Evolutionary conservation across 2,113 vertebrate genomes (phyloP).

Genomic region (Pangasianodon gigas): DNA sequence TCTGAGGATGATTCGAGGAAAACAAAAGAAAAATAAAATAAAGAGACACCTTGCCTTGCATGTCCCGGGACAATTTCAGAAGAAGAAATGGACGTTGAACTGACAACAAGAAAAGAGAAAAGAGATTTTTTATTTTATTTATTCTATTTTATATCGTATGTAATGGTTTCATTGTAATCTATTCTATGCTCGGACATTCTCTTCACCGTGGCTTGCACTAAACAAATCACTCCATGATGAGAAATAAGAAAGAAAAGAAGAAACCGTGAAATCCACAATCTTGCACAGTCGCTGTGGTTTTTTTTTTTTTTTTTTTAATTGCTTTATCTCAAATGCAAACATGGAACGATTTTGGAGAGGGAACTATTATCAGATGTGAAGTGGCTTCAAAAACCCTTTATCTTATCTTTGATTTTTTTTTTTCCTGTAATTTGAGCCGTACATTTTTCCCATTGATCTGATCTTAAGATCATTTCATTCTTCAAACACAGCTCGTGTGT

Average conservation of each 20-base stretch:
- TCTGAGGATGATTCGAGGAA: conserved; percentile 58
- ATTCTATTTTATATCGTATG: conserved; percentile 97
- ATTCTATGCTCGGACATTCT: conserved; percentile 61
- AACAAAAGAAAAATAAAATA: conserved; percentile 60
- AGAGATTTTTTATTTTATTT: conserved; percentile 96
- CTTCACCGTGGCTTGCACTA: conserved; percentile 65
- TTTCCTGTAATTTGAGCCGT: not conserved
- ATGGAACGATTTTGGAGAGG: no score
- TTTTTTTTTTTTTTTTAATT: not conserved
- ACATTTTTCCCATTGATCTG: not conserved
- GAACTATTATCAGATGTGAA: not conserved
- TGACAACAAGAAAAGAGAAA: conserved; percentile 82
- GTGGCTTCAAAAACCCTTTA: not conserved
- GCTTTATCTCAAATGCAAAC: no score
- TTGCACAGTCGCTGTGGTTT: conserved; percentile 15
- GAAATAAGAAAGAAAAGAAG: conserved; percentile 57
- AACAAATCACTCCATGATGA: conserved; percentile 69
- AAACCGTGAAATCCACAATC: conserved; percentile 22
- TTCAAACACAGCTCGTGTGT: not conserved
- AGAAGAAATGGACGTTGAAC: conserved; percentile 66
- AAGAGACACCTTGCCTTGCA: conserved; percentile 78
- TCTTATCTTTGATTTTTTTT: not conserved
- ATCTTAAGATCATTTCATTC: not conserved
- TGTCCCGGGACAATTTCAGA: conserved; percentile 75
- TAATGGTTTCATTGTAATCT: conserved; percentile 78